Percentiles rank a stretch among this genome's conserved stretches.
Evolutionary conservation across 2,113 vertebrate genomes (phyloP).

Genomic region (Ellobius talpinus): DNA sequence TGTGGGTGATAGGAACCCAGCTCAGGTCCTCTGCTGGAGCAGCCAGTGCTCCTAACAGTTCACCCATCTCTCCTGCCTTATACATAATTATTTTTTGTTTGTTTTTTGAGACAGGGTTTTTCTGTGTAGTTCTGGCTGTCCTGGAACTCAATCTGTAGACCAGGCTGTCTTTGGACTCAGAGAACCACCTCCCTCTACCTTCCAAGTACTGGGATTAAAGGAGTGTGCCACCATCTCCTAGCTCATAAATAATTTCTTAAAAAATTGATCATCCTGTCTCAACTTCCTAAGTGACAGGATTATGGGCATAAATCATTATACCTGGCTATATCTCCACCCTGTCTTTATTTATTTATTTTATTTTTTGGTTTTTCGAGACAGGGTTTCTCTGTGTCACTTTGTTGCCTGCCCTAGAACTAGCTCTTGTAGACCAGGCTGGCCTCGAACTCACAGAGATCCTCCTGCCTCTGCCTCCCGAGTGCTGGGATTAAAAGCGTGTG

Average conservation of each 20-base stretch:
- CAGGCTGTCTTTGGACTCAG: background rate
- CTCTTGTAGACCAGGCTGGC: no score
- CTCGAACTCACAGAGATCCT: no score
- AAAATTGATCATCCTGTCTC: background rate
- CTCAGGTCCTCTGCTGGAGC: background rate
- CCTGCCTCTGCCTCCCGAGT: no score
- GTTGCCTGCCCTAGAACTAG: no score
- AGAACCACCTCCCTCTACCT: background rate
- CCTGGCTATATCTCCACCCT: background rate
- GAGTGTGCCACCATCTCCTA: background rate
- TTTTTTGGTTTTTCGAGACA: no score
- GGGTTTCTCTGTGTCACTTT: no score
- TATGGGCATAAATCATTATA: background rate
- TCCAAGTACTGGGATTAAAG: background rate
- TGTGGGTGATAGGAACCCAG: background rate
- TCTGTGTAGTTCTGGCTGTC: background rate
- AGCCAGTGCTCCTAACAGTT: background rate
- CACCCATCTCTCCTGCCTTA: background rate
- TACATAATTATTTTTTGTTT: background rate
- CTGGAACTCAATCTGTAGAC: background rate
- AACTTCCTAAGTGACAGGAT: background rate
- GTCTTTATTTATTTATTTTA: background rate
- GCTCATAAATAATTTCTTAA: background rate
- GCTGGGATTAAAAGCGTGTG: no score
- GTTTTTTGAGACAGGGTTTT: background rate